phyloP scores from a whole-genome alignment of 2,113 vertebrate genomes.

The Anolis carolinensis region DNA sequence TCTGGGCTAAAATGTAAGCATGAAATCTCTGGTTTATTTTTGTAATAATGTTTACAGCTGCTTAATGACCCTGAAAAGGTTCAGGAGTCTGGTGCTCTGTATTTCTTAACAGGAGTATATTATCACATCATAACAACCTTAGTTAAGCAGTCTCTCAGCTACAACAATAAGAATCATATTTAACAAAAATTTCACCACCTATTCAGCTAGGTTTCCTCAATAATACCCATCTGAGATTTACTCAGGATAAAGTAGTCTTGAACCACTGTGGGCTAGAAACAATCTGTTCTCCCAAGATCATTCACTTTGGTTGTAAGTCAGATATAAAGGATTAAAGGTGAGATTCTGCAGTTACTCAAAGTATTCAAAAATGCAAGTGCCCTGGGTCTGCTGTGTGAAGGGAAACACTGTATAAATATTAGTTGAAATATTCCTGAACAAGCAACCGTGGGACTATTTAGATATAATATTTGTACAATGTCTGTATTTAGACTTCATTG shows the following conservation, averaged over 20 bases:
- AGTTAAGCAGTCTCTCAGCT: constrained; percentile 71
- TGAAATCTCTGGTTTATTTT: constrained; percentile 88
- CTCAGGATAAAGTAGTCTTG: constrained; percentile 25
- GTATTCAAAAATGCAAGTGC: not conserved
- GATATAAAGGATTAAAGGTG: constrained; percentile 20
- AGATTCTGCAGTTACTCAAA: constrained; percentile 46
- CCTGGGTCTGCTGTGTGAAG: not conserved
- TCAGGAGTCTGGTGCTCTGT: constrained; percentile 80
- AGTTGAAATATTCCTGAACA: too few species aligned
- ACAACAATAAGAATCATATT: constrained; percentile 67
- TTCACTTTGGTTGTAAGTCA: constrained; percentile 8
- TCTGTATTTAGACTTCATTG: not conserved
- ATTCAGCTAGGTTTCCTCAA: constrained; percentile 47
- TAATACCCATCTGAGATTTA: constrained; percentile 24
- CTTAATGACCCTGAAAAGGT: constrained; percentile 87
- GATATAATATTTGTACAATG: too few species aligned
- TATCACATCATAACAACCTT: constrained; percentile 76
- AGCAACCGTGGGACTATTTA: too few species aligned
- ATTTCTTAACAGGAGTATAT: constrained; percentile 78
- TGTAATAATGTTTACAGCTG: constrained; percentile 88
- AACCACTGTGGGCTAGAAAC: constrained; percentile 20
- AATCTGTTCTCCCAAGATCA: constrained; percentile 28
- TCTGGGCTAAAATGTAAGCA: constrained; percentile 86
- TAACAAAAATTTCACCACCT: constrained; percentile 69
- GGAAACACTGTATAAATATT: not conserved